Conservation (phyloP, 2,888 invertebrate species). For the Hoplodrina ambigua region DNA sequence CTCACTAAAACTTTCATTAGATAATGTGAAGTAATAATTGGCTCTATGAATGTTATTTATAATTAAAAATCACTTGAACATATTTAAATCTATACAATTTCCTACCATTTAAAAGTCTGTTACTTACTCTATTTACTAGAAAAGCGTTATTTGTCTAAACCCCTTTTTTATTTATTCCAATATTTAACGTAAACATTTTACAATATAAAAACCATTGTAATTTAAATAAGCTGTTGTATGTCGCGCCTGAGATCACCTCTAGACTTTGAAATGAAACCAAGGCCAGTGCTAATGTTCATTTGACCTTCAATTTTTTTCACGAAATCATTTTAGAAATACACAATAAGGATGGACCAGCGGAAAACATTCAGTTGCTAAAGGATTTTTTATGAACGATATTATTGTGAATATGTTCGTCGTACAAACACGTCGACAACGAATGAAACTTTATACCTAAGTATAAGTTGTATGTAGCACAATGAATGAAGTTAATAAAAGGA, state of each 20-base stretch:
- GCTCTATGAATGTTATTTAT: neutral
- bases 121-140: conserved; percentile 1
- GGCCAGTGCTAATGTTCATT: conserved; percentile 78
- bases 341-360: conserved; percentile 60
- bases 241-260: conserved; percentile 81
- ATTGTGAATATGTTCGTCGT: conserved; percentile 21
- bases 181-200: conserved; percentile 68
- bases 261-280: conserved; percentile 82
- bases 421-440: conserved; percentile 18
- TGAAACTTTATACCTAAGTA: conserved; percentile 11
- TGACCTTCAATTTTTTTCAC: conserved; percentile 80
- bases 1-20: neutral
- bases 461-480: neutral
- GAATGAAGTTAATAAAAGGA: neutral
- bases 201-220: conserved; percentile 82
- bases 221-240: conserved; percentile 80
- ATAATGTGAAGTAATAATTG: neutral
- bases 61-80: neutral
- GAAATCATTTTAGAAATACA: conserved; percentile 71
- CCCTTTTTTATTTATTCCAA: conserved; percentile 66
- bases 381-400: conserved; percentile 50
- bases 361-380: conserved; percentile 51
- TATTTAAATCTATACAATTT: neutral
- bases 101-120: neutral
- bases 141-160: conserved; percentile 15